Conservation (phyloP, 2,113 vertebrate genomes). For the Sisor rabdophorus region DNA sequence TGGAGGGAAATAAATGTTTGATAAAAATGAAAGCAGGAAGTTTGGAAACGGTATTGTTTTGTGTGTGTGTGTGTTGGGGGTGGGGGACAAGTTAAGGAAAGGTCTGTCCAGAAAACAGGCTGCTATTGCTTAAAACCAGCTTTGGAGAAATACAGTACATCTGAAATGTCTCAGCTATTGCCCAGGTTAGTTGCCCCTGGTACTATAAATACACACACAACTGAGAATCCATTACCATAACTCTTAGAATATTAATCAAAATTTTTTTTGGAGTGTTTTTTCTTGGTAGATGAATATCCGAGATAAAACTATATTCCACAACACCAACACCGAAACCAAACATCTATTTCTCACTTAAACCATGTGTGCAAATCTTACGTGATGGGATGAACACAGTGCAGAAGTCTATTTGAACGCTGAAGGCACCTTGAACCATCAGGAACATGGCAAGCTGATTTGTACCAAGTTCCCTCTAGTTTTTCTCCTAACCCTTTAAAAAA, state of each 20-base stretch:
- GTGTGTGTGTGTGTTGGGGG: no score
- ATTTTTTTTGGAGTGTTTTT: not conserved
- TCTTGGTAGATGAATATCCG: not conserved
- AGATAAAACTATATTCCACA: constrained; percentile 19
- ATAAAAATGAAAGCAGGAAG: constrained; percentile 1
- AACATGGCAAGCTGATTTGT: not conserved
- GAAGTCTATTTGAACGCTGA: constrained; percentile 11
- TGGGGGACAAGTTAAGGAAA: no score
- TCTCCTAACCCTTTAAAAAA: constrained; percentile 16
- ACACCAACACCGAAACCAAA: constrained; percentile 20
- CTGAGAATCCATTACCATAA: not conserved
- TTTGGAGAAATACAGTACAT: constrained; percentile 31
- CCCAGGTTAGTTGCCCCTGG: constrained; percentile 9
- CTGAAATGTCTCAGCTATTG: constrained; percentile 21
- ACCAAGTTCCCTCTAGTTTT: not conserved
- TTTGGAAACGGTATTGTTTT: not conserved
- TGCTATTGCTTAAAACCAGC: constrained; percentile 44
- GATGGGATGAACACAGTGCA: constrained; percentile 26
- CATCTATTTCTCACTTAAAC: constrained; percentile 32
- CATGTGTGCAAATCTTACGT: constrained; percentile 41
- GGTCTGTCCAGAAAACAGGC: constrained; percentile 23
- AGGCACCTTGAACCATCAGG: constrained; percentile 45
- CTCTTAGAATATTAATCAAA: not conserved
- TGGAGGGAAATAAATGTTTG: not conserved
- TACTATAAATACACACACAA: constrained; percentile 12